Evolutionary conservation across 2,797 vertebrate species (phyloP), one percentile per base, ranked within the genome.

Genomic region (Aphelocoma californica): DNA sequence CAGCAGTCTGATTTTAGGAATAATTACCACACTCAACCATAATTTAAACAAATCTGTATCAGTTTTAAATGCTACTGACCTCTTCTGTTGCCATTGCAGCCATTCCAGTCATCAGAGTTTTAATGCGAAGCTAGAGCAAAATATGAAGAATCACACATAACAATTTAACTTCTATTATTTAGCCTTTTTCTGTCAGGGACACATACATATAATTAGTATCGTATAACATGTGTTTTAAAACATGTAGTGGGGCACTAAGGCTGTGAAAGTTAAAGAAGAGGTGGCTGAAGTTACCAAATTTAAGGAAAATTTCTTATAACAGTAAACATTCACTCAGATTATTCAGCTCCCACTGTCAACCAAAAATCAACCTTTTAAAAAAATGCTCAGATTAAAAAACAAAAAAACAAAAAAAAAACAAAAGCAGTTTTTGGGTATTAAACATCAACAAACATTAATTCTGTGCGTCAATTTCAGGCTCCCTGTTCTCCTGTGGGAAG

Each of bases 71-170:
- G 32, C 11, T 70, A n/a, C 95, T 94, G 93, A 99, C 99, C 98
- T 99, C 99, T 81, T 99, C 99, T 32, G 96, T 98, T 36, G 97
- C 98, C 99, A 99, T 99, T 48, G 98, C 98, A 40, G 99, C 98
- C 99, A 99, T 99, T 95, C 97, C 98, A 92, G 98, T 99, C 99
- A 99, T 99, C 96, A 99, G 92, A 5, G 98, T 98, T 97, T 99
- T 98, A 94, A 99, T 99, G 61, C 98, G 97, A 92, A 98, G 98
- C 98, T 99, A 95, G 54, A 88, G 58, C 45, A 96, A 95, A 90
- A 84, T 1, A 79, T 2, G 9, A 84, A 48, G 7, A 81, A 58
- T 95, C 69, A 91, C 8, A 77, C 6, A 8, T 4, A 67, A 60
- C 9, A 45, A 69, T 48, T 79, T 51, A 57, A 57, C n/a, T 75